phyloP scores from a whole-genome alignment of 2,113 vertebrate genomes.

The Capreolus pygargus region DNA sequence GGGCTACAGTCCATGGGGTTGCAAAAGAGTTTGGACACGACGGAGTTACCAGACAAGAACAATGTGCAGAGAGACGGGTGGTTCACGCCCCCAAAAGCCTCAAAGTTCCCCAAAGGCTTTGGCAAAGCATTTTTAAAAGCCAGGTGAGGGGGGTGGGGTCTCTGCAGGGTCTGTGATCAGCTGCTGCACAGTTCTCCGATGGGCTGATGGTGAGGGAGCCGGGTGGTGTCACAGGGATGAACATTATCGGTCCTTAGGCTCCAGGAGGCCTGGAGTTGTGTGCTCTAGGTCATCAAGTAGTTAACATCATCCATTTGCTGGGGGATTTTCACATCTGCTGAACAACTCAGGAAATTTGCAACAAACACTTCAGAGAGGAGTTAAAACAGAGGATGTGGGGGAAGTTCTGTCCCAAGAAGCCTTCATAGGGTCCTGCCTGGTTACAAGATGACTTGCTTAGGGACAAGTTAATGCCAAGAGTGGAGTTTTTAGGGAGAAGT shows the following conservation, averaged over 20 bases:
- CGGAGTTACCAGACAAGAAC: background rate
- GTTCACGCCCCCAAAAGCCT: background rate
- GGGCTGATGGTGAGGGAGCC: background rate
- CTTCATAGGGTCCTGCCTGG: background rate
- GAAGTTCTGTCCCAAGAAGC: background rate
- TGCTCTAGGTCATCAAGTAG: background rate
- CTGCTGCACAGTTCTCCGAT: background rate
- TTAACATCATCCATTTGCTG: background rate
- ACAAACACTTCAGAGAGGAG: background rate
- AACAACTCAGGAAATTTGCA: background rate
- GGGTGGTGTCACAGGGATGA: background rate
- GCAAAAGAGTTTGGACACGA: background rate
- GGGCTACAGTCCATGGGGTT: no score
- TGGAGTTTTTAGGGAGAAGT: background rate
- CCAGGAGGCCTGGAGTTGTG: background rate
- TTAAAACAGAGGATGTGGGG: background rate
- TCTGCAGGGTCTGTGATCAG: background rate
- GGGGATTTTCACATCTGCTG: background rate
- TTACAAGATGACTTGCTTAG: background rate
- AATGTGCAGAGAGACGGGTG: fast-evolving
- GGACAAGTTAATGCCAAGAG: background rate
- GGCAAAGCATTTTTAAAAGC: background rate
- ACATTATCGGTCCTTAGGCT: background rate
- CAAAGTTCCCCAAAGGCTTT: background rate
- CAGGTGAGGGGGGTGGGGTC: background rate